These are phyloP conservation scores for Ageneiosus marmoratus DNA, from an alignment of 2,113 vertebrate genomes.

Conservation along the genomic window DNA sequence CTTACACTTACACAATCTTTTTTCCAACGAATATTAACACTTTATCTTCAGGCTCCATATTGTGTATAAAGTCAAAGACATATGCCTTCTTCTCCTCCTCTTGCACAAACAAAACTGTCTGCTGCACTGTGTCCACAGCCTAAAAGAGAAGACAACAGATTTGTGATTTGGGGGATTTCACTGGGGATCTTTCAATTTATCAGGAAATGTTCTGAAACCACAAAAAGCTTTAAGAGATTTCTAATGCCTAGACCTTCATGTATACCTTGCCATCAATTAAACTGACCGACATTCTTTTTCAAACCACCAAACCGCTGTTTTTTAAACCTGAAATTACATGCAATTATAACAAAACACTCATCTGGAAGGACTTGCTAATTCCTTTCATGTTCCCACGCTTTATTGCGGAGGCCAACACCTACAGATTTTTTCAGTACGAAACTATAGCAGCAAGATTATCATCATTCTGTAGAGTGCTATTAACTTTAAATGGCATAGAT, in stretches of 20 bases:
- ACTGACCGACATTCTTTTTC: neutral
- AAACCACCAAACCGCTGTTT: neutral
- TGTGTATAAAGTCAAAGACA: constrained; percentile 80
- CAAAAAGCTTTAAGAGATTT: neutral
- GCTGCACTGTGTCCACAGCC: constrained; percentile 89
- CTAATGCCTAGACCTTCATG: neutral
- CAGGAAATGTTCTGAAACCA: neutral
- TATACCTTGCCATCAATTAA: neutral
- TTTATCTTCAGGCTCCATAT: constrained; percentile 86
- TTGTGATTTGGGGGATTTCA: neutral
- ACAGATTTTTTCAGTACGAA: neutral
- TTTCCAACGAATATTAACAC: constrained; percentile 92
- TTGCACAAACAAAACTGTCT: constrained; percentile 79
- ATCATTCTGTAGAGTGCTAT: neutral
- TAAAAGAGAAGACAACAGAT: constrained; percentile 58
- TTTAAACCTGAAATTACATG: neutral
- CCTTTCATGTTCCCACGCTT: neutral
- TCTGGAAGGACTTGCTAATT: neutral
- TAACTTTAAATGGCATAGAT: neutral
- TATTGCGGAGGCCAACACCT: neutral
- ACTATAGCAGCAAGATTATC: neutral
- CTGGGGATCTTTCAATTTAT: constrained; percentile 6
- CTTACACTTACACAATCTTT: constrained; percentile 82
- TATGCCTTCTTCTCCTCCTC: constrained; percentile 90
- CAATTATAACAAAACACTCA: neutral